Conservation (phyloP, 2,797 vertebrate genomes). For the Phrynocephalus forsythii region DNA sequence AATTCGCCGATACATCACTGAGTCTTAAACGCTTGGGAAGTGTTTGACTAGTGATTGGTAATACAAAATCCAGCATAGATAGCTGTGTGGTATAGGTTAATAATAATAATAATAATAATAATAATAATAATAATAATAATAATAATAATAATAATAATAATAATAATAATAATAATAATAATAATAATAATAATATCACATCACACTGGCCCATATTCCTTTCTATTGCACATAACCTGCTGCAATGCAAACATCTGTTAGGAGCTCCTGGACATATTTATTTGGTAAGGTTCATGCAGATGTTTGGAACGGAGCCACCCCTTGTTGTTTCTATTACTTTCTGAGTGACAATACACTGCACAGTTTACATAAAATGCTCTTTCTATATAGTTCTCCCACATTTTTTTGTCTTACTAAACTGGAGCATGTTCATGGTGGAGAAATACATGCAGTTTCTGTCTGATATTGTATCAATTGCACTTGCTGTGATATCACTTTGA, state of each 20-base stretch:
- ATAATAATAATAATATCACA: too few species aligned
- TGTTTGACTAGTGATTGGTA: too few species aligned
- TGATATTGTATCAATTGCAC: slow-evolving; percentile 21
- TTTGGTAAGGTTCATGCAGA: not conserved
- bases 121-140: too few species aligned
- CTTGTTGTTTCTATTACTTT: not conserved
- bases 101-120: too few species aligned
- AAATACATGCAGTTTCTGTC: slow-evolving; percentile 30
- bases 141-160: too few species aligned
- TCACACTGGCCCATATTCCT: too few species aligned
- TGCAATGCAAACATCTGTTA: not conserved
- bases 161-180: too few species aligned
- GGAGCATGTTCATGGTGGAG: slow-evolving; percentile 26
- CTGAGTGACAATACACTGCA: not conserved
- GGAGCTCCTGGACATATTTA: not conserved
- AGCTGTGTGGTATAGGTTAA: too few species aligned
- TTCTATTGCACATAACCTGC: not conserved
- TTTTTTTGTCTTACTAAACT: slow-evolving; percentile 13
- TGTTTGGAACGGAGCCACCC: not conserved
- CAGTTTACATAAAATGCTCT: not conserved
- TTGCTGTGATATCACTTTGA: slow-evolving; percentile 52
- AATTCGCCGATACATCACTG: too few species aligned
- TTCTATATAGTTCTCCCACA: not conserved
- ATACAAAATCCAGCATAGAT: too few species aligned
- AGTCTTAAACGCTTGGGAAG: too few species aligned